Conservation (phyloP, 1,140 invertebrate genomes). For the Tetranychus cinnabarinus region DNA sequence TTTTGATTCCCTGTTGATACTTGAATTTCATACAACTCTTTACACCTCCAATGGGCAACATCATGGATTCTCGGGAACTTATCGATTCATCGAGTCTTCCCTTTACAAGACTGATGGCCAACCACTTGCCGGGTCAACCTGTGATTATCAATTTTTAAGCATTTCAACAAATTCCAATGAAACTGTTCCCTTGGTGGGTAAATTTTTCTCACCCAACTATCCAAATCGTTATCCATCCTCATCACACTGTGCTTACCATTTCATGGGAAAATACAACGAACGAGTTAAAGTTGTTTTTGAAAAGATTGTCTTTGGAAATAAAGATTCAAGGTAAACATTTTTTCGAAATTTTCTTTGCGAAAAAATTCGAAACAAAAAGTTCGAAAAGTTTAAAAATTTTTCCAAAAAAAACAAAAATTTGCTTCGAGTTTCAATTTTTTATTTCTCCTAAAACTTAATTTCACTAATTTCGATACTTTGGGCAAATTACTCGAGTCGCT, state of each 20-base stretch:
- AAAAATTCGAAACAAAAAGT: too few relatives aligned
- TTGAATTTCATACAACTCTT: background rate
- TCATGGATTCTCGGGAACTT: background rate
- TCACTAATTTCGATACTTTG: too few relatives aligned
- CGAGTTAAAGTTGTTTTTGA: slow-evolving; percentile 20
- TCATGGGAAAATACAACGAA: slow-evolving; percentile 33
- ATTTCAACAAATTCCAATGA: background rate
- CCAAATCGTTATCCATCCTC: slow-evolving; percentile 43
- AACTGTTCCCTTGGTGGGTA: slow-evolving; percentile 33
- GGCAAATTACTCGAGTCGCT: too few relatives aligned
- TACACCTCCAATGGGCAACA: background rate
- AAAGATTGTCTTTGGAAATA: slow-evolving; percentile 13
- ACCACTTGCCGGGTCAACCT: slow-evolving; percentile 22
- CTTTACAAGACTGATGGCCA: slow-evolving; percentile 41
- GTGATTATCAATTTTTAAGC: slow-evolving; percentile 1
- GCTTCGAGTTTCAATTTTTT: too few relatives aligned
- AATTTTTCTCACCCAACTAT: slow-evolving; percentile 47
- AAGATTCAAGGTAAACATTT: slow-evolving; percentile 7
- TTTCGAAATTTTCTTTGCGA: background rate
- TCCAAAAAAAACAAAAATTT: too few relatives aligned
- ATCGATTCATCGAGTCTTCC: background rate
- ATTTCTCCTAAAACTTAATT: too few relatives aligned
- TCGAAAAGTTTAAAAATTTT: too few relatives aligned
- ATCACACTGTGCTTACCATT: slow-evolving; percentile 55
- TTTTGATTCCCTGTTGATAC: background rate